These are phyloP conservation scores for Crax fasciolata DNA, from an alignment of 2,797 vertebrate species.

Conservation along the genomic window DNA sequence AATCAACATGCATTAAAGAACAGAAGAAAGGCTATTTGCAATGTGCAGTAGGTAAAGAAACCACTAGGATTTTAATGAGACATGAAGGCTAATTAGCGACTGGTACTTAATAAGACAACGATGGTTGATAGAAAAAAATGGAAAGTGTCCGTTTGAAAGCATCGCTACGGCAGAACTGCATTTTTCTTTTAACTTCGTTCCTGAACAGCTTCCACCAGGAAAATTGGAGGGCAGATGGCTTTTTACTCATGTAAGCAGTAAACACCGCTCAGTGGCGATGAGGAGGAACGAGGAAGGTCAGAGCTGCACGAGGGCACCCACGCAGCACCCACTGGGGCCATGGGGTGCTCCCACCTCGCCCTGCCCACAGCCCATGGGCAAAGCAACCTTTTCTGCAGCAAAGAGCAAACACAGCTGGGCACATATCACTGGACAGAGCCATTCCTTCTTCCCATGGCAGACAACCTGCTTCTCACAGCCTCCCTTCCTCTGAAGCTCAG, in stretches of 20 bases:
- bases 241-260: not conserved
- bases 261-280: not conserved
- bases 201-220: not conserved
- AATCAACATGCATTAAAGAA: slow-evolving; percentile 59
- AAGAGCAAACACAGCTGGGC: not conserved
- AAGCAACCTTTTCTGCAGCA: not conserved
- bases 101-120: slow-evolving; percentile 27
- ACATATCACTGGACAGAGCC: not conserved
- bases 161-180: not conserved
- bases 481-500: not conserved
- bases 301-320: not conserved
- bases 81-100: slow-evolving; percentile 53
- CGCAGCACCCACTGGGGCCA: rapidly evolving
- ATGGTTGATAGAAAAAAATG: not conserved
- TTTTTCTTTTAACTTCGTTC: not conserved
- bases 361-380: not conserved
- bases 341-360: not conserved
- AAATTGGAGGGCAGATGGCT: not conserved
- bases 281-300: not conserved
- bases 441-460: not conserved
- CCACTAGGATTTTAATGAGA: slow-evolving; percentile 43
- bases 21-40: slow-evolving; percentile 56
- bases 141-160: slow-evolving; percentile 7
- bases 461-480: slow-evolving; percentile 14
- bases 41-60: slow-evolving; percentile 32